Percentiles rank a stretch among this genome's conserved stretches.
Evolutionary conservation across 2,888 invertebrate species (phyloP).

Genomic region (Eristalis intricaria): DNA sequence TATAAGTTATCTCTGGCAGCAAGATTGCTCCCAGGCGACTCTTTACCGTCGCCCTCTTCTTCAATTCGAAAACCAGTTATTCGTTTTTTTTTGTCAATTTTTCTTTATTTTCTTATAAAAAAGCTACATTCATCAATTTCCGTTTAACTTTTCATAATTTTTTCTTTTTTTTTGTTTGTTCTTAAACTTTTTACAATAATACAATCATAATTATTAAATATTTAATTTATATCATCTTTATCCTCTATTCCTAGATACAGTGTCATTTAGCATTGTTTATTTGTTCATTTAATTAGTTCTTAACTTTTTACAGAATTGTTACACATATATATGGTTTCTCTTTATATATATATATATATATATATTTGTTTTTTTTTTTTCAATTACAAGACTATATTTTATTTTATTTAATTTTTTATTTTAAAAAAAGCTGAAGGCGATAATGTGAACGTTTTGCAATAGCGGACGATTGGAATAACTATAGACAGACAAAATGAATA

Average conservation of each 20-base stretch:
- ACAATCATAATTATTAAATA: constrained; percentile 50
- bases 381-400: constrained; percentile 2
- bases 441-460: constrained; percentile 64
- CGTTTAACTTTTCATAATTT: constrained; percentile 49
- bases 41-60: too few species aligned
- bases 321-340: constrained; percentile 3
- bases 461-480: constrained; percentile 65
- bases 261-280: constrained; percentile 18
- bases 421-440: constrained; percentile 66
- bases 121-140: constrained; percentile 69
- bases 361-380: constrained; percentile 32
- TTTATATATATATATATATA: constrained; percentile 19
- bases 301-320: constrained; percentile 69
- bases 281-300: constrained; percentile 32
- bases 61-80: not conserved
- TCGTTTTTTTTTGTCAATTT: constrained; percentile 30
- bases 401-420: constrained; percentile 23
- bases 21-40: too few species aligned
- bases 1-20: too few species aligned
- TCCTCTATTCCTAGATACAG: constrained; percentile 44
- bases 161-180: constrained; percentile 43
- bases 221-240: constrained; percentile 22
- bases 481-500: constrained; percentile 42
- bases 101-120: constrained; percentile 71
- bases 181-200: constrained; percentile 64